Evolutionary conservation across 1,140 invertebrate genomes (phyloP).

Genomic region (Lordiphosa stackelbergi): DNA sequence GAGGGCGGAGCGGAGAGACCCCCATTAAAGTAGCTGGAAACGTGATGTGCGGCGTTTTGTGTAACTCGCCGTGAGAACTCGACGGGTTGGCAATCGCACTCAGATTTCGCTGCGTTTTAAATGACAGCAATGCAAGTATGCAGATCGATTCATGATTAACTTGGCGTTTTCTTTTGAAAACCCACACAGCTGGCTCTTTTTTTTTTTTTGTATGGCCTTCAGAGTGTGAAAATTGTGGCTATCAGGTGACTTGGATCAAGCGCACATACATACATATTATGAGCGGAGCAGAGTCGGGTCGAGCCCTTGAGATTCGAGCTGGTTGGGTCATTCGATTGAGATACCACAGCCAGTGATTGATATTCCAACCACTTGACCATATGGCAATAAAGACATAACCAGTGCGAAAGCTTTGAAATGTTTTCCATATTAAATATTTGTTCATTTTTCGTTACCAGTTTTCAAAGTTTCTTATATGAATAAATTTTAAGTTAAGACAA

Average conservation of each 20-base stretch:
- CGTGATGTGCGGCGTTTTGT: slow-evolving; percentile 73
- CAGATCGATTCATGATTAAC: slow-evolving; percentile 28
- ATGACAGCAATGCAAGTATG: slow-evolving; percentile 42
- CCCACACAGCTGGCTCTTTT: slow-evolving; percentile 15
- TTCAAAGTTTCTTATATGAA: too few relatives aligned
- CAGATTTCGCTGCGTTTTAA: slow-evolving; percentile 52
- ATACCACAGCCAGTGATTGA: not conserved
- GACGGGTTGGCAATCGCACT: slow-evolving; percentile 50
- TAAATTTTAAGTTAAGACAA: too few relatives aligned
- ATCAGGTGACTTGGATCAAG: slow-evolving; percentile 30
- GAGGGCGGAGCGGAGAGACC: not conserved
- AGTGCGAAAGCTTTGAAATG: too few relatives aligned
- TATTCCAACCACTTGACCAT: not conserved
- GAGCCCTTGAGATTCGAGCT: slow-evolving; percentile 34
- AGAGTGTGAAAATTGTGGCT: slow-evolving; percentile 61
- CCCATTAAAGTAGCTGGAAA: slow-evolving; percentile 56
- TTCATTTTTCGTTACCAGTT: too few relatives aligned
- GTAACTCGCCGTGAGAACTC: slow-evolving; percentile 73
- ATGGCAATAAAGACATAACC: not conserved
- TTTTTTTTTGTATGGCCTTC: slow-evolving; percentile 48
- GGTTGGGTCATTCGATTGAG: not conserved
- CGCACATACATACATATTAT: slow-evolving; percentile 18
- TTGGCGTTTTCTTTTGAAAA: slow-evolving; percentile 23
- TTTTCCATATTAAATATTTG: too few relatives aligned
- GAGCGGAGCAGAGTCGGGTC: slow-evolving; percentile 9